Evolutionary conservation across 2,888 invertebrate species (phyloP), one percentile per base, ranked within the genome.

Genomic region (Ectemnius lituratus): DNA sequence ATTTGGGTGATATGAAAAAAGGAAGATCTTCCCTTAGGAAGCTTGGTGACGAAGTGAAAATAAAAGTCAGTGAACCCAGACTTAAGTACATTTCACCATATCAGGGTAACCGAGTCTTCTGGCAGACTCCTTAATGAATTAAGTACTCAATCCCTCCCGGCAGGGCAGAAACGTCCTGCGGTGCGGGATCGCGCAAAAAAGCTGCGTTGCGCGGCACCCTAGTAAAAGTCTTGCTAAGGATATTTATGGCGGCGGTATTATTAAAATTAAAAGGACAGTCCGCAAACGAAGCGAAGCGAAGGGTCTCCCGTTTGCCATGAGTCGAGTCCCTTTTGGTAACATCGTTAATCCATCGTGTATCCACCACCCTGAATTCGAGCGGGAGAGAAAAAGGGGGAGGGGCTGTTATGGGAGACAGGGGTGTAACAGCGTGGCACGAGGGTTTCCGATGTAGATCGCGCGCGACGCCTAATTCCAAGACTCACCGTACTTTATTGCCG

Each of bases 401-500:
- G 56, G 16, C 8, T 16, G 18, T 56, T 56, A 56, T 56, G 16
- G 8, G 56, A 4, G 5, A 56, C 20, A 18, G 20, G 20, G 56
- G 16, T 18, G 56, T 56, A 20, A 56, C 20, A 20, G 56, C n/a
- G 56, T 20, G 20, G 46, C 58, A 61, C 28, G n/a, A 47, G 62
- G 27, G 52, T 68, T 78, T 58, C 73, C 37, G 37, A 37, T 37
- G 37, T 37, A 37, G 37, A 74, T 76, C 74, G 76, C 83, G 76
- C 83, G 83, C 80, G 78, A 81, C 83, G 82, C 85, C 85, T 89
- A 89, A 90, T 90, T 88, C 87, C 75, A 72, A 80, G 86, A 84
- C 82, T 87, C 85, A 82, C 76, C 81, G 86, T 88, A 87, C 87
- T 90, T 90, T 90, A 90, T 90, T 87, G 88, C 86, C 86, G 84